Conservation (phyloP, 2,888 invertebrate genomes). For the Xestia ashworthii region DNA sequence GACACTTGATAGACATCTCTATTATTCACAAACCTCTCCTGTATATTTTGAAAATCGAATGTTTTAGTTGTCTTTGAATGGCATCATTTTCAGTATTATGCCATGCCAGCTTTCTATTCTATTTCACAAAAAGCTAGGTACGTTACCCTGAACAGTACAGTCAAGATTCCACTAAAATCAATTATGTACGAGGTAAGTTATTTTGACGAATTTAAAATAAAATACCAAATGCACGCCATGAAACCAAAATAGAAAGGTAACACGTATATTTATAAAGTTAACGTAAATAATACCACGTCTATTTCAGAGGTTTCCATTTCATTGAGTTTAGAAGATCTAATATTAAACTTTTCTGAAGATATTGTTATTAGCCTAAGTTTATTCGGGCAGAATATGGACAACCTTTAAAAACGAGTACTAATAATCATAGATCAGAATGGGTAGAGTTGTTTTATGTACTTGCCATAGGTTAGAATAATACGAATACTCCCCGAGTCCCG, state of each 20-base stretch:
- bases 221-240: constrained; percentile 11
- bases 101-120: background rate
- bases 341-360: constrained; percentile 18
- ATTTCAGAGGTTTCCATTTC: constrained; percentile 43
- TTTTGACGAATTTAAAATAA: background rate
- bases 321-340: constrained; percentile 33
- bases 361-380: background rate
- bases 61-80: background rate
- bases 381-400: background rate
- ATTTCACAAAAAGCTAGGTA: background rate
- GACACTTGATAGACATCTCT: background rate
- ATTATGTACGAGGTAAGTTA: background rate
- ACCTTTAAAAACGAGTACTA: background rate
- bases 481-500: too few relatives aligned
- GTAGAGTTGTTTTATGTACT: too few relatives aligned
- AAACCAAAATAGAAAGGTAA: constrained; percentile 30
- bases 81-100: background rate
- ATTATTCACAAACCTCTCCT: background rate
- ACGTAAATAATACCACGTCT: constrained; percentile 29
- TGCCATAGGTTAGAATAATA: too few relatives aligned
- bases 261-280: constrained; percentile 35
- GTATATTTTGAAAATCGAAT: constrained; percentile 5
- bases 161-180: background rate
- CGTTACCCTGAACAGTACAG: background rate
- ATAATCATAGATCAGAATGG: too few relatives aligned